phyloP scores from a whole-genome alignment of 2,888 invertebrate species.

The Trachelus tabidus region DNA sequence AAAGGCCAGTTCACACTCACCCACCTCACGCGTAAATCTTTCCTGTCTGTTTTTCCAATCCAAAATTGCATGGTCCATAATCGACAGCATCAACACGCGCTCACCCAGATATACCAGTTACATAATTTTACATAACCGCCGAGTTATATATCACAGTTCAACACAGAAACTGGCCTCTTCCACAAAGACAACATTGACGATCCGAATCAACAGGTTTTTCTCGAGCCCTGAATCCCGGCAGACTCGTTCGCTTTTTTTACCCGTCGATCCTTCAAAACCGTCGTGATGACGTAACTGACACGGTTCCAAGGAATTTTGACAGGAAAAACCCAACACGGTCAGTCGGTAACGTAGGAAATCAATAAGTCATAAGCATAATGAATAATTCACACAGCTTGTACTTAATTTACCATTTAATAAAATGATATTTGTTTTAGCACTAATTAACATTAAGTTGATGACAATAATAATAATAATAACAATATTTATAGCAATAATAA shows the following conservation, averaged over 20 bases:
- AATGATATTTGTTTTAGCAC: conserved; percentile 42
- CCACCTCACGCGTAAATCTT: not conserved
- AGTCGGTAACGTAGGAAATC: not conserved
- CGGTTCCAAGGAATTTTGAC: not conserved
- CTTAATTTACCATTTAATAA: conserved; percentile 41
- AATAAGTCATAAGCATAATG: not conserved
- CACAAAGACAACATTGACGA: not conserved
- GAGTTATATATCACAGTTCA: not conserved
- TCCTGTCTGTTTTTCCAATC: not conserved
- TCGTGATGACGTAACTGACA: not conserved
- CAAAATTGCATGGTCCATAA: not conserved
- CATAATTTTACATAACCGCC: not conserved
- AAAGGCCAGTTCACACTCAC: not conserved
- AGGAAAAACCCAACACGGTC: not conserved
- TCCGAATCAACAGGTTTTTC: not conserved
- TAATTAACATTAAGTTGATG: conserved; percentile 36
- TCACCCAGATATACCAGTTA: not conserved
- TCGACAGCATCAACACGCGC: not conserved
- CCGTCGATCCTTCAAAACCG: not conserved
- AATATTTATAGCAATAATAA: conserved; percentile 9
- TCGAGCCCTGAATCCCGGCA: not conserved
- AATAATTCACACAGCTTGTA: not conserved
- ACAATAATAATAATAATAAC: conserved; percentile 30
- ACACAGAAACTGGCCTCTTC: not conserved
- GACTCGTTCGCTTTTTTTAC: not conserved